Base-by-base conservation (phyloP, 1,140 invertebrate genomes). In the Musca vetustissima region DNA sequence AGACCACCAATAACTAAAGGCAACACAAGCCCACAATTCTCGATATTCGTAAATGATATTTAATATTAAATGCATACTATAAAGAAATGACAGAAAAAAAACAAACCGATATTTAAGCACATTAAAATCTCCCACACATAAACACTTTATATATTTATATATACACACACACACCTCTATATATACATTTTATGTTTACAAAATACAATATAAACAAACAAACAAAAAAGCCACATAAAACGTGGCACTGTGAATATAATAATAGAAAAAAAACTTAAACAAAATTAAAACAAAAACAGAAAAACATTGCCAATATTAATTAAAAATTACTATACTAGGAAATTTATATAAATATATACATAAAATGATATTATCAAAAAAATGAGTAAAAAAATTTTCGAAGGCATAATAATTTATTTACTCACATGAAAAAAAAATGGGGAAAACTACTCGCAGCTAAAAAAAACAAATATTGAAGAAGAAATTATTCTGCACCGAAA, bases 291-390 rank as follows among this genome's bases (percentile, higher is more conserved):
- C 1, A 43, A 43, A 32, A 32, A 32, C 28, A 43, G 57, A 36
- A 61, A 61, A 59, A 61, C 19, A 36, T 61, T 61, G 57, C 57
- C 57, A 61, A 61, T 43, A 61, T 61, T 61, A 61, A 61, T 61
- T 61, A 61, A 61, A 61, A 43, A 61, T 61, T 19, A 61, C 11
- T 25, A 55, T 24, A 25, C 21, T 21, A 52, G n/a, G 17, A 19
- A 52, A 19, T 52, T 52, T 52, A 52, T 19, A 52, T 52, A 52
- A 9, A 52, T 52, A 52, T 1, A 52, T 52, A 52, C n/a, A 52
- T 52, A 52, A 17, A 52, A 21, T 21, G 17, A 52, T 52, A 52
- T 52, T 52, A 19, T 52, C 13, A 52, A 52, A 52, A n/a, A 4
- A 19, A 52, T 1, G 17, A 6, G 15, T 49, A 49, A 8, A n/a